phyloP scores from a whole-genome alignment of 1,140 invertebrate genomes.

The Parapsyche elsis region DNA sequence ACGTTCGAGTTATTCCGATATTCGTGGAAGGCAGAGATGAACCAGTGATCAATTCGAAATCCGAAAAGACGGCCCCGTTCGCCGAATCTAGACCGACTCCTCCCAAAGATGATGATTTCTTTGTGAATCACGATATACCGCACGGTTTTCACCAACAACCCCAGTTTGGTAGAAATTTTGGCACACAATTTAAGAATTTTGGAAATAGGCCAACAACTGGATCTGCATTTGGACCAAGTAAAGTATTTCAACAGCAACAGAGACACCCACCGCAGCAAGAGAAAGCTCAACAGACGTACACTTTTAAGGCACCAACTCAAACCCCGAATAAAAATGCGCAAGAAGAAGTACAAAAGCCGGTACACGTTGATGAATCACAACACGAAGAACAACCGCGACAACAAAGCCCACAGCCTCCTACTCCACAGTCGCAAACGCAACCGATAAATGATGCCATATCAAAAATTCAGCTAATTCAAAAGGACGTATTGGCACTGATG shows the following conservation, averaged over 20 bases:
- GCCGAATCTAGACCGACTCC: constrained; percentile 59
- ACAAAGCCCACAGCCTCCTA: constrained; percentile 59
- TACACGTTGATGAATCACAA: constrained; percentile 56
- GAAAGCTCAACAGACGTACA: constrained; percentile 53
- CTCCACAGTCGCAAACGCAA: constrained; percentile 61
- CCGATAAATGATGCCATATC: constrained; percentile 77
- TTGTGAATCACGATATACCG: constrained; percentile 59
- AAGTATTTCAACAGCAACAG: constrained; percentile 58
- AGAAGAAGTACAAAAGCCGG: constrained; percentile 58
- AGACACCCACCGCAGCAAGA: constrained; percentile 61
- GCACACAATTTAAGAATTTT: constrained; percentile 62
- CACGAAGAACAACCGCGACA: constrained; percentile 59
- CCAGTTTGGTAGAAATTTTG: constrained; percentile 62
- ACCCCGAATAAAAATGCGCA: constrained; percentile 57
- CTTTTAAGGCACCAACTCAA: constrained; percentile 56
- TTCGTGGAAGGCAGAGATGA: constrained; percentile 85
- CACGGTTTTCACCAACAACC: constrained; percentile 60
- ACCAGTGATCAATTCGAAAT: constrained; percentile 71
- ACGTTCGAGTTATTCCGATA: constrained; percentile 86
- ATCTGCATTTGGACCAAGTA: constrained; percentile 58
- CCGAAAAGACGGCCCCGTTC: constrained; percentile 61
- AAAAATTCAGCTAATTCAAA: constrained; percentile 82
- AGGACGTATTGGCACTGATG: constrained; percentile 82
- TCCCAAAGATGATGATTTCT: constrained; percentile 64
- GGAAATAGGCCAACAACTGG: constrained; percentile 61